Base-by-base conservation (phyloP, 1,140 invertebrate species). In the Drosophila sturtevanti region DNA sequence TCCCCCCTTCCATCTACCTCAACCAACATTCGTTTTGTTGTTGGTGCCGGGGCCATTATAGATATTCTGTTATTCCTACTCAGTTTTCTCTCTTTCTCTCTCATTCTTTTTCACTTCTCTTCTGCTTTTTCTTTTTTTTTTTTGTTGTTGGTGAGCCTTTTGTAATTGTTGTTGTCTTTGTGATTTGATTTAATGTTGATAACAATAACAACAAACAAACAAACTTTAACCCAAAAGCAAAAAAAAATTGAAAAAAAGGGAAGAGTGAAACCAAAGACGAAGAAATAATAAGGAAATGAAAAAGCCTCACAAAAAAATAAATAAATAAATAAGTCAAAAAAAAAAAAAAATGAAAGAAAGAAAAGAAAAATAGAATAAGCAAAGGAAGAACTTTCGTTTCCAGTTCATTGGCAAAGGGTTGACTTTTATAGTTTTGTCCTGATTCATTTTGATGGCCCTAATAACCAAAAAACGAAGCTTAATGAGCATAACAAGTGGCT, bases 111-210 rank as follows among this genome's bases (percentile, higher is more conserved):
- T 65, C n/a, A n/a, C n/a, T 38, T 38, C n/a, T 14, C 37, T 38
- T 38, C 10, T 18, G 27, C 59, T 56, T 38, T 65, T 63, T 22
- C 22, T 48, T 35, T 16, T 24, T 65, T 75, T 64, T 66, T 58
- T 65, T 58, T 27, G 41, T 27, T 41, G 60, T 34, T 56, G 54
- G 63, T 76, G 64, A 89, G 82, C 68, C 82, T 73, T 87, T 87
- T 79, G 84, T 77, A 84, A 84, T 89, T 89, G 79, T 80, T 89
- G 79, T 89, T 90, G 84, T 89, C 70, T 66, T 77, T 89, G 81
- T 89, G 80, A 87, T 89, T 89, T 89, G 84, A 89, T 89, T 89
- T 89, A 89, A 89, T 89, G 86, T 86, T 81, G 80, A 89, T 84
- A 85, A 90, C 86, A 89, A 89, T 85, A 89, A 81, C 81, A 89